Conservation (phyloP, 37 sponge, comb jelly and placozoan genomes). For the Beroe forskalii region DNA sequence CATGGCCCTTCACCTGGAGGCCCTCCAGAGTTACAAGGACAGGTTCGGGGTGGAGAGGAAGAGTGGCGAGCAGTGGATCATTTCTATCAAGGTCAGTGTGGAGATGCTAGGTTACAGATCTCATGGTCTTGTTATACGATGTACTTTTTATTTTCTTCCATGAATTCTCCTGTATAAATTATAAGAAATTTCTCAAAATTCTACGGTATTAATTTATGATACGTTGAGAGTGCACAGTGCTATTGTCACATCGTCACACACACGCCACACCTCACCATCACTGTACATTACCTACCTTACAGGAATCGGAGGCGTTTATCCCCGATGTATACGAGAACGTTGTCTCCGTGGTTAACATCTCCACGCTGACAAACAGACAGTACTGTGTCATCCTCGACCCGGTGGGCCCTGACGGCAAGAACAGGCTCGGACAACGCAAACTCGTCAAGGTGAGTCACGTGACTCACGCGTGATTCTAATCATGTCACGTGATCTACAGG, state of each 20-base stretch:
- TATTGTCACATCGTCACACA: too few species aligned
- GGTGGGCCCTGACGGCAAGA: conserved; percentile 89
- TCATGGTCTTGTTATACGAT: too few species aligned
- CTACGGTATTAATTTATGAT: too few species aligned
- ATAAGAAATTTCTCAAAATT: too few species aligned
- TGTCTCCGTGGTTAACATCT: conserved; percentile 81
- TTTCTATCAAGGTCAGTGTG: conserved; percentile 75
- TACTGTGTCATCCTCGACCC: conserved; percentile 99
- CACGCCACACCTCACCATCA: too few species aligned
- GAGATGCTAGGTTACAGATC: too few species aligned
- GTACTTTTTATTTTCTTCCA: too few species aligned
- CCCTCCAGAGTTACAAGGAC: conserved; percentile 89
- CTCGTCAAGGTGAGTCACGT: conserved; percentile 75
- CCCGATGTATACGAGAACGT: conserved; percentile 98
- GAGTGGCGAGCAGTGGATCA: conserved; percentile 99
- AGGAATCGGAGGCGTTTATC: conserved; percentile 98
- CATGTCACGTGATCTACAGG: not conserved
- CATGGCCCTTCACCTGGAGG: conserved; percentile 94
- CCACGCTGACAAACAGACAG: conserved; percentile 94
- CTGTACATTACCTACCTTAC: too few species aligned
- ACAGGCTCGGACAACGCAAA: conserved; percentile 97
- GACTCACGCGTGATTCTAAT: not conserved
- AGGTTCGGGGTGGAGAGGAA: conserved; percentile 77
- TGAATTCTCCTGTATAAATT: too few species aligned
- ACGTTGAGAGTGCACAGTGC: too few species aligned